Base-by-base conservation (phyloP, 92 coral and sea anemone species). In the Phenganax stokvisi region DNA sequence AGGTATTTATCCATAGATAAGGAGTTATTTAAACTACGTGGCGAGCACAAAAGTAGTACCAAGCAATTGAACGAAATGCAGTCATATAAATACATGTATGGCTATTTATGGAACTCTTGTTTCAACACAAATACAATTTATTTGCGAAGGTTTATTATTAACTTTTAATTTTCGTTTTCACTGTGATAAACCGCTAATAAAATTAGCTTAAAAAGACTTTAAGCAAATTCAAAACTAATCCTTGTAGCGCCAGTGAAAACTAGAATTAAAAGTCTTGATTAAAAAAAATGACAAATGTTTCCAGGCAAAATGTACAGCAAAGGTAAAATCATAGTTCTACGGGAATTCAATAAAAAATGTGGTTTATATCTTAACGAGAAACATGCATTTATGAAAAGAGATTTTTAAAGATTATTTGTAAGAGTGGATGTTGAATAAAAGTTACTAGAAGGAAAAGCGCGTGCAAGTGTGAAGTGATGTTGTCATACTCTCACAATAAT, bases 371-470 rank as follows among this genome's bases (percentile, higher is more conserved):
- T 30, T 53, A 8, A 30, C 47, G 54, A 68, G 73, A 68, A 30
- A 68, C 73, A 68, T 68, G 73, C 73, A 68, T 68, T 68, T 64
- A 17, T 68, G 47, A 3, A 68, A 7, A 68, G 47, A 68, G 73
- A 68, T 68, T 29, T 67, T 68, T 68, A 30, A 68, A 68, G 73
- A 68, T 68, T 68, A 68, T 68, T 37, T 68, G 73, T 68, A 37
- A 68, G 47, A 37, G 73, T 68, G 53, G n/a, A 37, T 37, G 53
- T 68, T 68, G 5, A 68, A 68, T 68, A 68, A 68, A 67, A 9
- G 70, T 68, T 68, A 30, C 73, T 68, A 1, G 47, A 37, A 37
- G 47, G 47, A 37, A 20, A 20, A 37, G 47, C 5, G 47, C 47
- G 47, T 37, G 47, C 47, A 37, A 37, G 47, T 37, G 47, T 37